These are phyloP conservation scores for Leptopilina boulardi DNA, from an alignment of 1,140 invertebrate species.

Conservation along the genomic window DNA sequence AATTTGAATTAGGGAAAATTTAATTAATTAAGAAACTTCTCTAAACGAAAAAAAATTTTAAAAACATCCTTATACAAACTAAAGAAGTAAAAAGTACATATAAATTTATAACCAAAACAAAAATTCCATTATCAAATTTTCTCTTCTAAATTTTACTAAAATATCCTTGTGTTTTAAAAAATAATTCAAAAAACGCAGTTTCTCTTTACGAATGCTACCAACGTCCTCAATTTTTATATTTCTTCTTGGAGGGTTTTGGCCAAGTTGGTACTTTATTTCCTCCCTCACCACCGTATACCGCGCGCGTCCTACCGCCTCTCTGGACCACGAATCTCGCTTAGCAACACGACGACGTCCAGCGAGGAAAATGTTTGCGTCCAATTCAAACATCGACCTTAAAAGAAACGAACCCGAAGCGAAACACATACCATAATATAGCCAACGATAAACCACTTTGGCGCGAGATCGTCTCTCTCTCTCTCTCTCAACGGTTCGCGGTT, in stretches of 20 bases:
- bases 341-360: slow-evolving; percentile 7
- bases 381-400: neutral
- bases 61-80: no score
- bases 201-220: neutral
- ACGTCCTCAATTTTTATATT: no score
- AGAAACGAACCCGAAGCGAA: neutral
- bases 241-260: slow-evolving; percentile 5
- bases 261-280: neutral
- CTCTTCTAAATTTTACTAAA: neutral
- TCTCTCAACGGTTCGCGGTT: neutral
- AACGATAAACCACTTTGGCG: neutral
- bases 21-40: no score
- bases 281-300: no score
- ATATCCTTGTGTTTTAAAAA: neutral
- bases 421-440: neutral
- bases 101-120: no score
- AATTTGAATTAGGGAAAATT: no score
- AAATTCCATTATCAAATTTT: no score
- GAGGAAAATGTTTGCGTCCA: slow-evolving; percentile 7
- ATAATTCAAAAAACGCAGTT: neutral
- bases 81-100: no score
- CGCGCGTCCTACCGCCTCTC: slow-evolving; percentile 1
- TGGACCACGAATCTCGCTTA: slow-evolving; percentile 12
- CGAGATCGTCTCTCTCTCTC: no score
- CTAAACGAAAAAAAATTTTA: no score